These are phyloP conservation scores for Hydropsyche betteni DNA, from an alignment of 2,888 invertebrate species.

Conservation along the genomic window DNA sequence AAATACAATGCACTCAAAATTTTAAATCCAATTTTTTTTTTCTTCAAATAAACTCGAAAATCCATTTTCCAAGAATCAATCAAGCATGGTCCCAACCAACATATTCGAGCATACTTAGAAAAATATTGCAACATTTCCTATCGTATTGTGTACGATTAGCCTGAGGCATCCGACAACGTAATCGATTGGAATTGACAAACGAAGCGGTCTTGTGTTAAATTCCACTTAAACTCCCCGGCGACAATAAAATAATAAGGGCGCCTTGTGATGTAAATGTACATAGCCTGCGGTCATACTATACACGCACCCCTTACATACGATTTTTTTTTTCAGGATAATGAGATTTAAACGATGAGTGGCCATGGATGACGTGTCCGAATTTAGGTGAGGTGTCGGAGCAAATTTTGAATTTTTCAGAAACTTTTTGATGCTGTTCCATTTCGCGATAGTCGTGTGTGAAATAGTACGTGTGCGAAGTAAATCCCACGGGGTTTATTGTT, in stretches of 20 bases:
- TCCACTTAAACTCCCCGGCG: constrained; percentile 60
- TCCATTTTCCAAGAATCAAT: neutral
- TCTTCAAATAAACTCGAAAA: too few species aligned
- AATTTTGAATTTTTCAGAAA: too few species aligned
- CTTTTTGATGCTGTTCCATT: too few species aligned
- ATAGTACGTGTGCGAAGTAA: too few species aligned
- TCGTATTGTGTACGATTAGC: constrained; percentile 25
- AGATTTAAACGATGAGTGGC: too few species aligned
- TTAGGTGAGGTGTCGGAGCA: too few species aligned
- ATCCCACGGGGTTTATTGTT: too few species aligned
- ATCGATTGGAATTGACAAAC: constrained; percentile 68
- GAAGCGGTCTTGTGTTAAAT: constrained; percentile 67
- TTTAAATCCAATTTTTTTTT: too few species aligned
- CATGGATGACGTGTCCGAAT: too few species aligned
- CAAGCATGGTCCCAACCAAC: neutral
- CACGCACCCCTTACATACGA: neutral
- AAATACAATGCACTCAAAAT: too few species aligned
- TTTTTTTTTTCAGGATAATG: neutral
- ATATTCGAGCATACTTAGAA: too few species aligned
- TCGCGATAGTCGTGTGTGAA: too few species aligned
- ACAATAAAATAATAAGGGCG: constrained; percentile 56
- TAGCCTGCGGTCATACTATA: constrained; percentile 45
- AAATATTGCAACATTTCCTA: constrained; percentile 4
- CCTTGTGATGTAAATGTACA: constrained; percentile 52
- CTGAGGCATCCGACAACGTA: constrained; percentile 60